phyloP scores from a whole-genome alignment of 2,888 invertebrate species.

The Peribatodes rhomboidaria region DNA sequence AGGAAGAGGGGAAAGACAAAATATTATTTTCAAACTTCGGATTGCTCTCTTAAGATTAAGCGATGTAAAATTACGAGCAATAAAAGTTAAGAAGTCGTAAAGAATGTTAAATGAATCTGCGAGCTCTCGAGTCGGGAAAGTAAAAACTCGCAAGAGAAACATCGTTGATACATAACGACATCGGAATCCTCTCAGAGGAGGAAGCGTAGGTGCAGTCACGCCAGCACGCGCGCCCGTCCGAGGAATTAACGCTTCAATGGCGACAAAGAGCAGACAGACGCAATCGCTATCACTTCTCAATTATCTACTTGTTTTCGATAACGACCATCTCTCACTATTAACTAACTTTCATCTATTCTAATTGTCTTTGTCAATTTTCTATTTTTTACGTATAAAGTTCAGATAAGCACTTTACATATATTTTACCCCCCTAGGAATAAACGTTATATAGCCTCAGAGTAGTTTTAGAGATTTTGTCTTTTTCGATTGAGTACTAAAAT shows the following conservation, averaged over 20 bases:
- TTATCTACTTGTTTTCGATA: constrained; percentile 1
- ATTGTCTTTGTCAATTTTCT: background rate
- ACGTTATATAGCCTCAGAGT: too few species aligned
- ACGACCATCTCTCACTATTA: constrained; percentile 3
- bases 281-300: constrained; percentile 31
- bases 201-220: constrained; percentile 57
- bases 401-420: too few species aligned
- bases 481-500: too few species aligned
- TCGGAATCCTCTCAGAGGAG: constrained; percentile 52
- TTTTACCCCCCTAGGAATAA: too few species aligned
- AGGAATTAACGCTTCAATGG: constrained; percentile 48
- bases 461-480: too few species aligned
- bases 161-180: constrained; percentile 41
- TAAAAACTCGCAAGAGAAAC: constrained; percentile 38
- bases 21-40: constrained; percentile 35
- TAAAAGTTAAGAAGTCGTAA: constrained; percentile 45
- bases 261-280: constrained; percentile 40
- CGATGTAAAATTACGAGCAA: constrained; percentile 43
- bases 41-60: constrained; percentile 38
- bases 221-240: constrained; percentile 49
- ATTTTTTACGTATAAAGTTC: background rate
- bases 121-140: constrained; percentile 39
- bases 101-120: constrained; percentile 43
- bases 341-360: background rate
- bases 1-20: constrained; percentile 17